Evolutionary conservation across 1,140 invertebrate species (phyloP).

Genomic region (Dolichoris vasculosae): DNA sequence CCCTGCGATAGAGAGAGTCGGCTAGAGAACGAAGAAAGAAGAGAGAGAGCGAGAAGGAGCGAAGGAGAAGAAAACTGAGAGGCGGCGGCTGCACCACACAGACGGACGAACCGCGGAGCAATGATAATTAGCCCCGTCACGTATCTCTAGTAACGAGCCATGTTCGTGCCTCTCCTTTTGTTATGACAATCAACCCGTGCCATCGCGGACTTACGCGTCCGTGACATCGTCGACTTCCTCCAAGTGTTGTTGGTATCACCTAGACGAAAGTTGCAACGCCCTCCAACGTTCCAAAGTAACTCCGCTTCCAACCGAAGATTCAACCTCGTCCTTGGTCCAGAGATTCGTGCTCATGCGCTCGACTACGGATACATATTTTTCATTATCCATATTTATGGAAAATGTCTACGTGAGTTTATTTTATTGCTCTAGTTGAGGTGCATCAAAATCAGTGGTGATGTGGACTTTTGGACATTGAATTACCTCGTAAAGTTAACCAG

Average conservation of each 20-base stretch:
- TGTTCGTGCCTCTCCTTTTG: constrained; percentile 42
- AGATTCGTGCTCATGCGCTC: not conserved
- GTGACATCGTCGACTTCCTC: constrained; percentile 21
- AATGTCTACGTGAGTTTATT: not conserved
- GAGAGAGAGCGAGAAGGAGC: not conserved
- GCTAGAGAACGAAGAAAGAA: not conserved
- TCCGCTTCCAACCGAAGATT: not conserved
- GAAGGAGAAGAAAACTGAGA: constrained; percentile 17
- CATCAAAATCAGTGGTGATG: not conserved
- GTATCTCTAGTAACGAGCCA: constrained; percentile 25
- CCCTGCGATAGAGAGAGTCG: not conserved
- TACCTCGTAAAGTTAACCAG: not conserved
- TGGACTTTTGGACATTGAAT: constrained; percentile 21
- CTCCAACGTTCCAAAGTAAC: not conserved
- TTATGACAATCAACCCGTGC: constrained; percentile 34
- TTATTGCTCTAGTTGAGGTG: not conserved
- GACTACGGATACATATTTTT: not conserved
- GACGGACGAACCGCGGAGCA: constrained; percentile 8
- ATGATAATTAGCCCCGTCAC: constrained; percentile 35
- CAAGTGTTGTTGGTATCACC: not conserved
- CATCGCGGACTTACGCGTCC: constrained; percentile 14
- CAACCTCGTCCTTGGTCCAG: not conserved
- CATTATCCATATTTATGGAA: not conserved
- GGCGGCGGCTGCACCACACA: constrained; percentile 37
- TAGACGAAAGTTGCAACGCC: not conserved